A percentile compares a stretch with the other conserved stretches of the same genome.
phyloP scores from a whole-genome alignment of 2,797 vertebrate genomes.

The Tragopan temminckii region DNA sequence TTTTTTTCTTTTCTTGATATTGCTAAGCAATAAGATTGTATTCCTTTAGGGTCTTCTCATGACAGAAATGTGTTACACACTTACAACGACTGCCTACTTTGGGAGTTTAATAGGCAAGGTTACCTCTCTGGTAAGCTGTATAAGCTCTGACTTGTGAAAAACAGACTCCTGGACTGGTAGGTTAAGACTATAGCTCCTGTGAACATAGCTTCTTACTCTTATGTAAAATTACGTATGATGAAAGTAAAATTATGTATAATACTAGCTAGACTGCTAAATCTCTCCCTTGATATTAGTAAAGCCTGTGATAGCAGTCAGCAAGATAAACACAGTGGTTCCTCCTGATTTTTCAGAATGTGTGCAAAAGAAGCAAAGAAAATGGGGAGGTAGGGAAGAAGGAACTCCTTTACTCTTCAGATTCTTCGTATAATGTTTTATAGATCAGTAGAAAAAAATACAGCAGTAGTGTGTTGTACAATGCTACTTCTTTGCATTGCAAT shows the following conservation, averaged over 20 bases:
- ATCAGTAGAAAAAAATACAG: conserved; percentile 1
- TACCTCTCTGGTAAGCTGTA: not conserved
- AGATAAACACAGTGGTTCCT: not conserved
- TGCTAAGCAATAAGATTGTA: conserved; percentile 18
- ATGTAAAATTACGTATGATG: no score
- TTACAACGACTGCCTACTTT: not conserved
- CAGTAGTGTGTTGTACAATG: not conserved
- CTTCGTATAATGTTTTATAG: not conserved
- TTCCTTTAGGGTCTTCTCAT: not conserved
- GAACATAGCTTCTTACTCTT: not conserved
- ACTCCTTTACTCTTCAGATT: not conserved
- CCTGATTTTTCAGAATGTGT: not conserved
- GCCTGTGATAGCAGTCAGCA: not conserved
- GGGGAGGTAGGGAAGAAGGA: not conserved
- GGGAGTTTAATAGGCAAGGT: not conserved
- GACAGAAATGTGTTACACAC: not conserved
- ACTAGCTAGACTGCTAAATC: not conserved
- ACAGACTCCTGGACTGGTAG: not conserved
- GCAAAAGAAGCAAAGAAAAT: conserved; percentile 18
- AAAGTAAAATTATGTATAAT: not conserved
- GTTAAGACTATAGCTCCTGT: not conserved
- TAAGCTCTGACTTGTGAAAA: not conserved
- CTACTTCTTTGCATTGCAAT: not conserved
- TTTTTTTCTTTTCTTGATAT: conserved; percentile 9
- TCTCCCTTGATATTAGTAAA: not conserved